phyloP scores from a whole-genome alignment of 2,888 invertebrate genomes.

The Tolmerus cingulatus region DNA sequence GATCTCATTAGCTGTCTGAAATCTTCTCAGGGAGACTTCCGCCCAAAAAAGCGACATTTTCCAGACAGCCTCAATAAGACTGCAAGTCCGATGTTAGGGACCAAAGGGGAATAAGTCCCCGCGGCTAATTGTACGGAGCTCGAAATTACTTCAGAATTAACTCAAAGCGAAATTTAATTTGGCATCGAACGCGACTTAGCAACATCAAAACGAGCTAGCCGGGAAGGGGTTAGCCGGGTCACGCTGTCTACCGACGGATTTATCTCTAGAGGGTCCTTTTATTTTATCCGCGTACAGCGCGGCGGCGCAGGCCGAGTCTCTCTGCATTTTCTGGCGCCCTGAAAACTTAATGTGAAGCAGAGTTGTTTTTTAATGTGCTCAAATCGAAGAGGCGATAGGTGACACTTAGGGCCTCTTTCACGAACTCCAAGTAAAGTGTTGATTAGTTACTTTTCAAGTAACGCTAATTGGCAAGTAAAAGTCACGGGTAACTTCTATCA shows the following conservation, averaged over 20 bases:
- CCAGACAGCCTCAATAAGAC: background rate
- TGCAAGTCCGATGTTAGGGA: background rate
- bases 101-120: background rate
- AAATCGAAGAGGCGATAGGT: background rate
- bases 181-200: constrained; percentile 8
- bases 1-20: background rate
- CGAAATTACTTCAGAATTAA: constrained; percentile 23
- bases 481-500: too few relatives aligned
- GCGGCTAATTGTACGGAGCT: background rate
- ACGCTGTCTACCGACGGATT: constrained; percentile 12
- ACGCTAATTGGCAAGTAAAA: too few relatives aligned
- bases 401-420: too few relatives aligned
- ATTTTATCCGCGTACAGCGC: background rate
- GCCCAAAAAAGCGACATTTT: constrained; percentile 21
- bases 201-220: background rate
- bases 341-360: too few relatives aligned
- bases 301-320: background rate
- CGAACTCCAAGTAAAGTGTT: too few relatives aligned
- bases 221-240: background rate
- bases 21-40: background rate
- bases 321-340: background rate
- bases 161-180: constrained; percentile 27
- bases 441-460: too few relatives aligned
- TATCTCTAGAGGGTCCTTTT: background rate
- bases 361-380: background rate